A percentile compares a stretch with the other conserved stretches of the same genome.
These are phyloP conservation scores for Troilus luridus DNA, from an alignment of 2,888 invertebrate genomes.

Conservation along the genomic window DNA sequence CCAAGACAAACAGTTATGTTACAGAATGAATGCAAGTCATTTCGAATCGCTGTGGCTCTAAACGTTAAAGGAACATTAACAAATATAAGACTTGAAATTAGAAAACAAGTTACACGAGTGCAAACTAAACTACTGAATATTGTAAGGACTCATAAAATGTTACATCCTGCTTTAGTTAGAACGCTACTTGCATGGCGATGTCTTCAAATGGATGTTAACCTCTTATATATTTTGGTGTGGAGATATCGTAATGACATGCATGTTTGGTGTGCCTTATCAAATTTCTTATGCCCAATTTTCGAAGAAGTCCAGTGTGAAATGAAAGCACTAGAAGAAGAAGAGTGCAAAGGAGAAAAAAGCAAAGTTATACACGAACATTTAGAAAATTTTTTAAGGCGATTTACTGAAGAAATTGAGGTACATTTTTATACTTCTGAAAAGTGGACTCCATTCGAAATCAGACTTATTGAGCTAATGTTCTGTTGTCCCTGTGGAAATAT, in stretches of 20 bases:
- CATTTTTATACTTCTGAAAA: slow-evolving; percentile 54
- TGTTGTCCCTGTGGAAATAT: slow-evolving; percentile 57
- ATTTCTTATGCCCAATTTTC: slow-evolving; percentile 25
- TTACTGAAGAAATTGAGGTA: slow-evolving; percentile 55
- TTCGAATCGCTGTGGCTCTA: slow-evolving; percentile 46
- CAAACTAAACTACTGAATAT: slow-evolving; percentile 21
- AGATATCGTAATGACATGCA: slow-evolving; percentile 53
- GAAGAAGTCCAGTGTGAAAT: slow-evolving; percentile 53
- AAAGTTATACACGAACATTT: slow-evolving; percentile 39
- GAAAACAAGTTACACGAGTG: neutral
- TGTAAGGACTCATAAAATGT: slow-evolving; percentile 26
- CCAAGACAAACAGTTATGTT: slow-evolving; percentile 36
- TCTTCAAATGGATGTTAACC: slow-evolving; percentile 50
- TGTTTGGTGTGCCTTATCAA: slow-evolving; percentile 44
- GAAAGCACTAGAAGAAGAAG: slow-evolving; percentile 23
- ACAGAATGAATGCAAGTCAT: slow-evolving; percentile 43
- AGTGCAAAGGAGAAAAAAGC: slow-evolving; percentile 28
- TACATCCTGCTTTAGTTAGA: slow-evolving; percentile 48
- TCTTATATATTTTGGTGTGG: slow-evolving; percentile 43
- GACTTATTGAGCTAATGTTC: slow-evolving; percentile 52
- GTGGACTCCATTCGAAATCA: slow-evolving; percentile 48
- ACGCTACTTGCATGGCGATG: slow-evolving; percentile 32
- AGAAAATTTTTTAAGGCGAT: slow-evolving; percentile 48
- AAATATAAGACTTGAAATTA: slow-evolving; percentile 25
- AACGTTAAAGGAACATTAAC: neutral